A percentile compares a stretch with the other conserved stretches of the same genome.
Evolutionary conservation across 2,888 invertebrate genomes (phyloP).

Genomic region (Diplazon laetatorius): DNA sequence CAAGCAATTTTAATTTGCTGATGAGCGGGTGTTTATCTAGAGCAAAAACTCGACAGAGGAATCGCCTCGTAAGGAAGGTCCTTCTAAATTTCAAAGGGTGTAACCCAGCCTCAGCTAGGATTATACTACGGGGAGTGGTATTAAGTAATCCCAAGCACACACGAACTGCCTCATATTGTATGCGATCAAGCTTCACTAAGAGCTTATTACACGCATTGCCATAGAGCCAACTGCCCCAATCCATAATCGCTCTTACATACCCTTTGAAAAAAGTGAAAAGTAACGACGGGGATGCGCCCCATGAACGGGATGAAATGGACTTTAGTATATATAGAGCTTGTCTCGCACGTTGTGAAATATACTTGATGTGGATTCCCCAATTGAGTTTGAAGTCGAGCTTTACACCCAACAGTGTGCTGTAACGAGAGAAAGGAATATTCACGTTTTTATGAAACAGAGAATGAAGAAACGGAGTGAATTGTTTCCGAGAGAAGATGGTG

Average conservation of each 20-base stretch:
- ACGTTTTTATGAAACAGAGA: too few relatives aligned
- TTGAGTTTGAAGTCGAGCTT: too few relatives aligned
- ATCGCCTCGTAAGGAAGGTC: not conserved
- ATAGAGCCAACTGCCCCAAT: too few relatives aligned
- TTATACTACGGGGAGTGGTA: not conserved
- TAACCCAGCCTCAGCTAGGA: constrained; percentile 1
- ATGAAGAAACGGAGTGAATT: too few relatives aligned
- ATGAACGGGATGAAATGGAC: constrained; percentile 1
- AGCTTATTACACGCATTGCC: too few relatives aligned
- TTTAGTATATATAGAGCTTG: constrained; percentile 4
- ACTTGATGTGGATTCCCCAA: too few relatives aligned
- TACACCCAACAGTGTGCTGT: too few relatives aligned
- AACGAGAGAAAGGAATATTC: too few relatives aligned
- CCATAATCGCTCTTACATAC: too few relatives aligned
- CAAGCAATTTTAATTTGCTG: not conserved
- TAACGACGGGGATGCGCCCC: not conserved
- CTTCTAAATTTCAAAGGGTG: constrained; percentile 7
- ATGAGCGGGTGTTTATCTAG: not conserved
- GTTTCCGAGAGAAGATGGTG: too few relatives aligned
- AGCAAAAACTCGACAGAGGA: not conserved
- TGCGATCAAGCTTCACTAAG: too few relatives aligned
- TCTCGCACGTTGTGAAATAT: too few relatives aligned
- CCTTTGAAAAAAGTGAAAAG: not conserved
- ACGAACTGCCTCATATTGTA: not conserved
- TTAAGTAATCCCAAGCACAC: constrained; percentile 3